Evolutionary conservation across 2,113 vertebrate species (phyloP), one percentile per base, ranked within the genome.

Genomic region (Pimephales promelas): DNA sequence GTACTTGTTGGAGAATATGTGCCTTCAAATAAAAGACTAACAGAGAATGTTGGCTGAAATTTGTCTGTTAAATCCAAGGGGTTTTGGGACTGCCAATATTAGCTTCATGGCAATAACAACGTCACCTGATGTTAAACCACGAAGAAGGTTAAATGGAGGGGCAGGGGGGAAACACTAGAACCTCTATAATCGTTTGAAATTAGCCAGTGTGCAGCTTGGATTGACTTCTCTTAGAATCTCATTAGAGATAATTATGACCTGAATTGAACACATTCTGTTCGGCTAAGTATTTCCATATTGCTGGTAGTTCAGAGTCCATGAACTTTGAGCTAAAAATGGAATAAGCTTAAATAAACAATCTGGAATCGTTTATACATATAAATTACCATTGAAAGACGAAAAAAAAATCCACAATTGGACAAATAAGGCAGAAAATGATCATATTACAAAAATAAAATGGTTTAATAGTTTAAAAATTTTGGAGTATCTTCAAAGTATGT

Each of bases 221-320:
- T 68, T 83, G 79, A 89, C 66, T 75, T 76, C 77, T 83, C 71
- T 86, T 81, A 81, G 61, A 72, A 82, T 72, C 82, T 80, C 75
- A 87, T 89, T 89, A 87, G 47, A 80, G 70, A 56, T 64, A 87
- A 87, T 87, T 89, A 87, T 84, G 76, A 76, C 57, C 56, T 83
- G 79, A 87, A 87, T 43, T 70, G 82, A 84, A 80, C 47, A 28
- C 79, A 79, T 85, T 86, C 86, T 78, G 76, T 77, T 81, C 54
- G 54, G 80, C 36, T 86, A 76, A 88, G 83, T 81, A 85, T 72
- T 83, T 83, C 83, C 83, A 88, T 83, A 86, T 86, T 81, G 75
- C 11, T n/a, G 49, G 72, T 52, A 82, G 47, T 82, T 81, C 84
- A 72, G 81, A 64, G 62, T 71, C 59, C 79, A 56, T 70, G 62